Evolutionary conservation across 2,113 vertebrate species (phyloP), one percentile per base, ranked within the genome.

Genomic region (Paraplagusia blochii): DNA sequence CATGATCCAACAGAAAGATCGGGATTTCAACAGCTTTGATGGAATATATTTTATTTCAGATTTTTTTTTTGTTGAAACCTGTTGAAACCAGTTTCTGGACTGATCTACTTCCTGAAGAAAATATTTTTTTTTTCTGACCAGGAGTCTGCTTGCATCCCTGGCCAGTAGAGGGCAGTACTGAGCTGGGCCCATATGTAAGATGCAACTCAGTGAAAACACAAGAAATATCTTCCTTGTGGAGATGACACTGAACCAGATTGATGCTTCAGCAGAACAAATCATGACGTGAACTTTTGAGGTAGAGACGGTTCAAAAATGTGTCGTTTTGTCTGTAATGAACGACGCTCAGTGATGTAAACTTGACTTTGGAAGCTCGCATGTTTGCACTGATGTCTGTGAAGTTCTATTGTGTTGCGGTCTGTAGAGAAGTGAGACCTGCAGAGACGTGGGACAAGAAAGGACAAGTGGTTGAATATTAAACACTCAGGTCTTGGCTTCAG

Each of bases 131-230:
- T 8, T 16, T 34, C 11, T 46, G 43, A 40, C n/a, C n/a, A 34
- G 14, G 19, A 7, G 16, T 44, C n/a, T 19, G 5, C 3, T 9
- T 40, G 1, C 3, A 2, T 7, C 13, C 16, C 33, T 18, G 10
- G 38, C 47, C 78, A 65, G 9, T 44, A 9, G 71, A 54, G 67
- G 74, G 71, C 63, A 77, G 60, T 43, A 64, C 33, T 62, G 60
- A 70, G 59, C 61, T 64, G 17, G 38, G 29, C 7, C n/a, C 52
- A 36, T 13, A 6, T 12, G 11, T 10, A 35, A 7, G 1, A 13
- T 12, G 13, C 38, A 40, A 5, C 13, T 40, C 8, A 12, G 22
- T 29, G 22, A 29, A 29, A 2, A 29, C 22, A 29, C 22, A 29
- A 6, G 38, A 12, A 11, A 40, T 40, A 11, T 12, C 42, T 15